A percentile compares a stretch with the other conserved stretches of the same genome.
phyloP scores from a whole-genome alignment of 1,140 invertebrate species.

The Trichogramma pretiosum region DNA sequence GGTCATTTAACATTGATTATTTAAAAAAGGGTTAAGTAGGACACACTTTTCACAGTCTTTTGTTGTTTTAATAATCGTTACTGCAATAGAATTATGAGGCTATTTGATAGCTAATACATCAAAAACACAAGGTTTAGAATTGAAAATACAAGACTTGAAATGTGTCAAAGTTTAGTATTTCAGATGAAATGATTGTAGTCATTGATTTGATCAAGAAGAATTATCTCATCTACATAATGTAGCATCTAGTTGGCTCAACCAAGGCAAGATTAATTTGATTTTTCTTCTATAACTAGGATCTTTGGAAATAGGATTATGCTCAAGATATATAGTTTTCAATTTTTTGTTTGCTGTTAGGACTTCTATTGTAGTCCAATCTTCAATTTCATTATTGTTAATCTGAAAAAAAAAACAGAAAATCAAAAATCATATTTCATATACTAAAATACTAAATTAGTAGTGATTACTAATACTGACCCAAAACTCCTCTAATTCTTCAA shows the following conservation, averaged over 20 bases:
- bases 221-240: slow-evolving; percentile 66
- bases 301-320: slow-evolving; percentile 79
- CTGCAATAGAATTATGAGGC: too few relatives aligned
- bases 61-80: too few relatives aligned
- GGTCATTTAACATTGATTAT: too few relatives aligned
- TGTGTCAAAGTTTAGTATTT: too few relatives aligned
- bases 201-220: not conserved
- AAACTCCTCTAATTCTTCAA: slow-evolving; percentile 76
- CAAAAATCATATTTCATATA: slow-evolving; percentile 5
- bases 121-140: too few relatives aligned
- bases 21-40: too few relatives aligned
- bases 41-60: too few relatives aligned
- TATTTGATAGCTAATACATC: too few relatives aligned
- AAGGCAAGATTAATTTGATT: slow-evolving; percentile 78
- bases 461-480: slow-evolving; percentile 62
- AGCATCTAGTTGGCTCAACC: slow-evolving; percentile 88
- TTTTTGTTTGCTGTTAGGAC: slow-evolving; percentile 64
- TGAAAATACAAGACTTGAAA: too few relatives aligned
- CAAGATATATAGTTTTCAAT: slow-evolving; percentile 85
- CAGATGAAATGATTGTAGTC: not conserved
- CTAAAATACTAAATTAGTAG: slow-evolving; percentile 4
- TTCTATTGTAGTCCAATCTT: slow-evolving; percentile 78
- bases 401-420: slow-evolving; percentile 45
- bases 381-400: slow-evolving; percentile 88
- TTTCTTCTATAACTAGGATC: slow-evolving; percentile 86